Conservation (phyloP, 2,797 vertebrate genomes). For the Graptemys geographica region DNA sequence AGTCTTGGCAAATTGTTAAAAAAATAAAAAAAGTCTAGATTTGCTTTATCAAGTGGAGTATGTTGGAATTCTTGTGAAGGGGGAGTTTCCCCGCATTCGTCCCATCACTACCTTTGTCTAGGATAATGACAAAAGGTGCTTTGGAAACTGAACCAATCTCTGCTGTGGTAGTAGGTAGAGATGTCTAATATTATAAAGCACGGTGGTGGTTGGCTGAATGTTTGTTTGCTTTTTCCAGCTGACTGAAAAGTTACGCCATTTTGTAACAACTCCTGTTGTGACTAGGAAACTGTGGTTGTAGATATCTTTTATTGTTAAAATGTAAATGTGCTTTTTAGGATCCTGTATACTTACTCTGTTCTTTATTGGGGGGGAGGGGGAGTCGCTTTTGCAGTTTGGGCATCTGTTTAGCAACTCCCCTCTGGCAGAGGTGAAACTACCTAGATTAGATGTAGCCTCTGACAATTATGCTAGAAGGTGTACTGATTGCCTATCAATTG, state of each 20-base stretch:
- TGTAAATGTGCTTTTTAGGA: neutral
- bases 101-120: neutral
- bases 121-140: neutral
- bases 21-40: slow-evolving; percentile 82
- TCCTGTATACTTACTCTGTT: neutral
- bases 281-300: neutral
- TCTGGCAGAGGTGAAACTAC: slow-evolving; percentile 6
- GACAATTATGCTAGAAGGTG: neutral
- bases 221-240: neutral
- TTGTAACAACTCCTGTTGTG: neutral
- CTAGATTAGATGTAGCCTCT: neutral
- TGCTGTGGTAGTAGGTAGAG: neutral
- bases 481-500: neutral
- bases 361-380: neutral
- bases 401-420: neutral
- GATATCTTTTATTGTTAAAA: neutral
- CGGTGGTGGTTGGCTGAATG: neutral
- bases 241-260: neutral
- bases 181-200: neutral
- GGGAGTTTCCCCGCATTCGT: neutral
- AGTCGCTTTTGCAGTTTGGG: neutral
- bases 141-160: neutral
- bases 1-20: slow-evolving; percentile 85
- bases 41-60: slow-evolving; percentile 81
- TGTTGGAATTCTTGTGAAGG: slow-evolving; percentile 67